Conservation (phyloP, 2,113 vertebrate genomes). For the Conger conger region DNA sequence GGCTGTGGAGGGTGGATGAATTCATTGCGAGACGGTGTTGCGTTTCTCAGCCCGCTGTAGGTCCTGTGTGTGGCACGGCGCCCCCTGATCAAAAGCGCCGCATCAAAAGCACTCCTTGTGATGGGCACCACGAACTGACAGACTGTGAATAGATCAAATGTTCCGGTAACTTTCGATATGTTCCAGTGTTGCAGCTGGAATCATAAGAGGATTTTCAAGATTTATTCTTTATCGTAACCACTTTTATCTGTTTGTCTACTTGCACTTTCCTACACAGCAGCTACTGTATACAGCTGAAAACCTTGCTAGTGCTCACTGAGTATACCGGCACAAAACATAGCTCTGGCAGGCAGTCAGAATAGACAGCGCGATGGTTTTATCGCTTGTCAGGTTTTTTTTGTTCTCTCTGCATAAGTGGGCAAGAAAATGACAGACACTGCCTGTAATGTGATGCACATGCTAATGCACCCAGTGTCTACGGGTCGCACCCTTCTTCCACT, state of each 20-base stretch:
- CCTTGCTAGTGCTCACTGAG: not conserved
- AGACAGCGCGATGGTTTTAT: not conserved
- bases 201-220: conserved; percentile 37
- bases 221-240: conserved; percentile 31
- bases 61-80: not conserved
- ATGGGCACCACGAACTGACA: conserved; percentile 34
- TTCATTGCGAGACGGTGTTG: not conserved
- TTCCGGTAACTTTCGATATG: conserved; percentile 39
- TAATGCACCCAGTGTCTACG: not conserved
- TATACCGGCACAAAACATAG: conserved; percentile 5
- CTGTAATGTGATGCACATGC: not conserved
- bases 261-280: conserved; percentile 41
- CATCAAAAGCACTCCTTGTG: conserved; percentile 30
- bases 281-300: conserved; percentile 24
- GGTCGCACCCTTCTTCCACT: not conserved
- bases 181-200: conserved; percentile 32
- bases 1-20: not conserved
- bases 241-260: conserved; percentile 39
- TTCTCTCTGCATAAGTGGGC: not conserved
- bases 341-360: not conserved
- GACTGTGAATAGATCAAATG: conserved; percentile 38
- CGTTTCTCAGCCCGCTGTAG: not conserved
- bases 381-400: not conserved
- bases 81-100: conserved; percentile 36
- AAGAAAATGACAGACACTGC: not conserved